Base-by-base conservation (phyloP, 2,888 invertebrate species). In the Rhagium mordax region DNA sequence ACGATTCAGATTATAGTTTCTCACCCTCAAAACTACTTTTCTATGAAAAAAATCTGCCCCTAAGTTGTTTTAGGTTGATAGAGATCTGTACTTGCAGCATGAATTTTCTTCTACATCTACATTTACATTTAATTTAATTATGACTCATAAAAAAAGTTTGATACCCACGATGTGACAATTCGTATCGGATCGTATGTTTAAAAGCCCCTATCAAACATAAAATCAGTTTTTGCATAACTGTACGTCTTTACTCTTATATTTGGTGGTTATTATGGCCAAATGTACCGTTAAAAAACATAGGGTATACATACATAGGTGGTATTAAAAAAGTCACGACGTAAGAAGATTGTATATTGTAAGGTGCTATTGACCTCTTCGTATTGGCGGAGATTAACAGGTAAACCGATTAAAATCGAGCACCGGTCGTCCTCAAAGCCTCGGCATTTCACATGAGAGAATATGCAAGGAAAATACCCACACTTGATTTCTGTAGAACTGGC, bases 381-480 rank as follows among this genome's bases (percentile, higher is more conserved):
- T 82, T 83, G 84, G 83, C 81, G 82, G 81, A 85, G 85, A 86
- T 86, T 86, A 86, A 85, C 85, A 85, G 84, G 86, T 86, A 86
- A 86, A 86, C 83, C 85, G 86, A 86, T 86, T 86, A 85, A 86
- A 86, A 85, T 84, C 84, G 84, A 83, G 82, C 83, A 83, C 82
- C 79, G 78, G 80, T 76, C 74, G 74, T 67, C 77, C 80, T 80
- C 81, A 79, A 77, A 78, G 76, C 79, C 79, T 80, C 81, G 82
- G 81, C 78, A 77, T 77, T 78, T 77, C 79, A 79, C 79, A 78
- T 81, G 81, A 81, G 81, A 79, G 80, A 80, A 78, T 74, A 74
- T 72, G 71, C 74, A 70, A 72, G 74, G 76, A 81, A 81, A 78
- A 78, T 81, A 81, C 81, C 78, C 77, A 76, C 76, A 77, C 76